Percentiles rank a stretch among this genome's conserved stretches.
These are phyloP conservation scores for Scartelaos histophorus DNA, from an alignment of 2,113 vertebrate genomes.

Conservation along the genomic window DNA sequence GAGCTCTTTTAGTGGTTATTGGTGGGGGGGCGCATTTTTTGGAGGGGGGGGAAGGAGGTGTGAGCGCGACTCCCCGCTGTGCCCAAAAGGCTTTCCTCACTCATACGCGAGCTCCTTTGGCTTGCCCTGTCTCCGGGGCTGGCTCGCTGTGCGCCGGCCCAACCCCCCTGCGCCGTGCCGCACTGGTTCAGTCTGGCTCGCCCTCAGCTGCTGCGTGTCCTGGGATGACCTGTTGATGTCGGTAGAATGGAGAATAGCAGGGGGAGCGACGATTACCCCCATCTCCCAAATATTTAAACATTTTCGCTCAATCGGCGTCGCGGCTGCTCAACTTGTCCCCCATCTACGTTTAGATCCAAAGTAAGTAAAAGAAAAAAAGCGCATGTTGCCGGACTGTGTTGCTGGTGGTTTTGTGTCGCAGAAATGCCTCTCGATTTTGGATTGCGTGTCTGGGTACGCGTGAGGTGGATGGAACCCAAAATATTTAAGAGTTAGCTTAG, in stretches of 20 bases:
- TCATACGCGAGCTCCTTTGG: slow-evolving; percentile 31
- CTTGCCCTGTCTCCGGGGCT: slow-evolving; percentile 39
- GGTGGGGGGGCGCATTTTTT: background rate
- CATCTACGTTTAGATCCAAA: slow-evolving; percentile 39
- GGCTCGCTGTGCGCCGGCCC: slow-evolving; percentile 65
- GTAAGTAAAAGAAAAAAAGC: slow-evolving; percentile 50
- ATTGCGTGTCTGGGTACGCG: slow-evolving; percentile 38
- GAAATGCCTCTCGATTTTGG: background rate
- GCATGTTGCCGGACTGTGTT: slow-evolving; percentile 42
- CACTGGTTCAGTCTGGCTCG: slow-evolving; percentile 81
- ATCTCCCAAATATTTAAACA: slow-evolving; percentile 72
- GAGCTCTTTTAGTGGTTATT: background rate
- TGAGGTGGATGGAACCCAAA: slow-evolving; percentile 69
- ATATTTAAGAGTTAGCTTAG: slow-evolving; percentile 72
- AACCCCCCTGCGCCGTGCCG: slow-evolving; percentile 60
- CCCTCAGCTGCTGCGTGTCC: slow-evolving; percentile 80
- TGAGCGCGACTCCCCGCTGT: background rate
- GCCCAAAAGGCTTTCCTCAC: slow-evolving; percentile 18
- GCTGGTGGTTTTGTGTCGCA: background rate
- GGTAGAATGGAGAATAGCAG: slow-evolving; percentile 79
- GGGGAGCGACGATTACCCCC: slow-evolving; percentile 69
- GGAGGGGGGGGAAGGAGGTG: background rate
- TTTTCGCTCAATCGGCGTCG: slow-evolving; percentile 55
- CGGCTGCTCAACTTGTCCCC: slow-evolving; percentile 44
- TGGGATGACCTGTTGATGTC: slow-evolving; percentile 86